Conservation (phyloP, 2,888 invertebrate genomes). For the Isoperla grammatica region DNA sequence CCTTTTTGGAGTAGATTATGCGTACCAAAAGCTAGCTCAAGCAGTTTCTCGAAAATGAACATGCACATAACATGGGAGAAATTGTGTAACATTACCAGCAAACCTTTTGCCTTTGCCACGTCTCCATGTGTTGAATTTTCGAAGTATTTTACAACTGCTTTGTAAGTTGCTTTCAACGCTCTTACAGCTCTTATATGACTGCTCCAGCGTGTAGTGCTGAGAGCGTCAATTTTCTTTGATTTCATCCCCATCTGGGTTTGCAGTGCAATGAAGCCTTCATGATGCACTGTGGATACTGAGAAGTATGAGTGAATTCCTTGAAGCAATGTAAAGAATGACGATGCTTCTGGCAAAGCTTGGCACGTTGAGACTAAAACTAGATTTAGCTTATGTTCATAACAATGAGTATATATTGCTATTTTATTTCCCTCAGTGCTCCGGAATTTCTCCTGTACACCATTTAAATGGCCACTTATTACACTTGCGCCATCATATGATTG, state of each 20-base stretch:
- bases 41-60: slow-evolving; percentile 2
- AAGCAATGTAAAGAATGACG: not conserved
- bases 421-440: not conserved
- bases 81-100: not conserved
- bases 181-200: not conserved
- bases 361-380: slow-evolving; percentile 2
- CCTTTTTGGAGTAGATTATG: not conserved
- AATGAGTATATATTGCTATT: slow-evolving; percentile 1
- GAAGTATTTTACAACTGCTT: slow-evolving; percentile 1
- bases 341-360: slow-evolving; percentile 3
- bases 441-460: slow-evolving; percentile 7
- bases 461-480: not conserved
- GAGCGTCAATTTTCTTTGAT: slow-evolving; percentile 4
- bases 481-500: slow-evolving; percentile 1
- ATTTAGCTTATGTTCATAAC: slow-evolving; percentile 5
- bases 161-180: not conserved
- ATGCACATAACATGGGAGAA: slow-evolving; percentile 1
- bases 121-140: not conserved
- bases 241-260: not conserved
- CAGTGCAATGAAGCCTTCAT: slow-evolving; percentile 2
- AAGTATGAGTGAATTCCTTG: slow-evolving; percentile 3
- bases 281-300: not conserved
- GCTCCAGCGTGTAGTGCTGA: slow-evolving; percentile 1
- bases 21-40: not conserved
- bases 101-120: not conserved